These are phyloP conservation scores for Lanistes nyassanus DNA, from an alignment of 1,140 invertebrate species.

Conservation along the genomic window DNA sequence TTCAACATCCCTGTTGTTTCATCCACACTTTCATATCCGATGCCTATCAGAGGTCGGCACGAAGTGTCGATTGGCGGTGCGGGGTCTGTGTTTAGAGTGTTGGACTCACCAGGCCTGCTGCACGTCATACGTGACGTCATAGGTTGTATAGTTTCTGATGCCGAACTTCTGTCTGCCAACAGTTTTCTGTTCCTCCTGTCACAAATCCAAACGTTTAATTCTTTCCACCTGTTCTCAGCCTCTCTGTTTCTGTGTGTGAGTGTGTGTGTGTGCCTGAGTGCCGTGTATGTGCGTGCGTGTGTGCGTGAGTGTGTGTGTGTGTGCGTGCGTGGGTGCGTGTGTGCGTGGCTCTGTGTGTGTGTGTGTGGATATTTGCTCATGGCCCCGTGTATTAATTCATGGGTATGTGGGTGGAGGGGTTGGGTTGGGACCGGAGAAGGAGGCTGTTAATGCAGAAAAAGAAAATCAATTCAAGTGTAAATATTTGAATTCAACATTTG, in stretches of 20 bases:
- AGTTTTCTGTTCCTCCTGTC: neutral
- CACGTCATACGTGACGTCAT: neutral
- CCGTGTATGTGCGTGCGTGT: neutral
- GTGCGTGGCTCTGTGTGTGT: neutral
- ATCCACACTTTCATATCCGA: too few species aligned
- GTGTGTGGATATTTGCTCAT: too few species aligned
- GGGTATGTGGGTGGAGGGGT: too few species aligned
- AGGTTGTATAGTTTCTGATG: neutral
- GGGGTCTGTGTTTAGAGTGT: too few species aligned
- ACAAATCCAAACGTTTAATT: neutral
- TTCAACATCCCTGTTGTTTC: too few species aligned
- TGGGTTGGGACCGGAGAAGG: too few species aligned
- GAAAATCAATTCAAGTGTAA: too few species aligned
- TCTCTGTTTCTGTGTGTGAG: constrained; percentile 13
- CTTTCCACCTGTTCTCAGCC: neutral
- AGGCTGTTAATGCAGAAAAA: too few species aligned
- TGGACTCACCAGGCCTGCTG: neutral
- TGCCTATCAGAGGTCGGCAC: too few species aligned
- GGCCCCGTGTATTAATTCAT: too few species aligned
- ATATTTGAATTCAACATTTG: too few species aligned
- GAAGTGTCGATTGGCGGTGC: too few species aligned
- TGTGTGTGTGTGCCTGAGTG: constrained; percentile 4
- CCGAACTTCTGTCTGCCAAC: neutral
- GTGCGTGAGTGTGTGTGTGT: neutral
- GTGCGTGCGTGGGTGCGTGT: neutral